Percentiles rank a stretch among this genome's conserved stretches.
Evolutionary conservation across 2,113 vertebrate species (phyloP).

Genomic region (Coryphaenoides rupestris): DNA sequence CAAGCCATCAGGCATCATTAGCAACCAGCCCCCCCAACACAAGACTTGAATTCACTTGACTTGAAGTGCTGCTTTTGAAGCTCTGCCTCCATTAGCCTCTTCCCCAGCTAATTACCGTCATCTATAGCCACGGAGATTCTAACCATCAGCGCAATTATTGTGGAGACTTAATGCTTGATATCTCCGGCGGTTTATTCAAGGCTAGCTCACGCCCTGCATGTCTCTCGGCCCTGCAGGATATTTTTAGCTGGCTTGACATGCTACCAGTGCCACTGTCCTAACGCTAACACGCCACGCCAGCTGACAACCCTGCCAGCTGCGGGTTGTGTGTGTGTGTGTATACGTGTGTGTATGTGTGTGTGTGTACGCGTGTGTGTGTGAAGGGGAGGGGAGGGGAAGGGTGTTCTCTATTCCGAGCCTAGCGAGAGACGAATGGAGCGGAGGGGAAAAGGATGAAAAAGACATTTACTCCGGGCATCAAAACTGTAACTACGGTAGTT

Average conservation of each 20-base stretch:
- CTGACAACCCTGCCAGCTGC: constrained; percentile 8
- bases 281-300: constrained; percentile 2
- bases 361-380: too few species aligned
- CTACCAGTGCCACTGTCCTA: not conserved
- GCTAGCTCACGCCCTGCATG: too few species aligned
- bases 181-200: too few species aligned
- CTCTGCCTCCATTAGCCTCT: not conserved
- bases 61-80: not conserved
- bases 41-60: not conserved
- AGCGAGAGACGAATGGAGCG: not conserved
- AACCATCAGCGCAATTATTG: too few species aligned
- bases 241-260: not conserved
- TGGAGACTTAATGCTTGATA: too few species aligned
- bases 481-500: too few species aligned
- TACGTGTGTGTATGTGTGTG: not conserved
- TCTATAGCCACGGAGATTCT: too few species aligned
- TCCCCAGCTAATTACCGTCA: constrained; percentile 1
- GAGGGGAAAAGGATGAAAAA: constrained; percentile 14
- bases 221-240: not conserved
- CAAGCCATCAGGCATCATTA: too few species aligned
- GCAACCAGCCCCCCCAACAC: too few species aligned
- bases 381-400: too few species aligned
- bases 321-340: not conserved
- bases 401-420: not conserved
- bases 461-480: constrained; percentile 11